Conservation (phyloP, 2,888 invertebrate species). For the Perizoma affinitatum region DNA sequence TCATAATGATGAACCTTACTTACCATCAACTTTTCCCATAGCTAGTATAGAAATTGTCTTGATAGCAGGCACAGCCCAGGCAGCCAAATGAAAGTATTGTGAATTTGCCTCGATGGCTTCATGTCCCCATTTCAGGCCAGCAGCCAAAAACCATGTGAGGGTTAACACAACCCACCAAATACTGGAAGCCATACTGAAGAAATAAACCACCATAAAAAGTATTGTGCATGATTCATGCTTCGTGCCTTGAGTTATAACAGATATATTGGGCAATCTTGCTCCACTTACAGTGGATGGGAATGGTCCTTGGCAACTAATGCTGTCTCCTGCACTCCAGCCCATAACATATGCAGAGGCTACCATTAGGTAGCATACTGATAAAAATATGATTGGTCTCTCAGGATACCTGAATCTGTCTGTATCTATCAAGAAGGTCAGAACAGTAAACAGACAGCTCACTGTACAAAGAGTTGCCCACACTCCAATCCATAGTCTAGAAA, state of each 20-base stretch:
- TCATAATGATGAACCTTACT: conserved; percentile 46
- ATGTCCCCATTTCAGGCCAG: conserved; percentile 98
- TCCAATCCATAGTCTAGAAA: conserved; percentile 96
- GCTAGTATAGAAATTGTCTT: conserved; percentile 98
- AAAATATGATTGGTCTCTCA: conserved; percentile 98
- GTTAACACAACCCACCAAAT: conserved; percentile 99
- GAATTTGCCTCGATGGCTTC: conserved; percentile 99
- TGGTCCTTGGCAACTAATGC: conserved; percentile 92
- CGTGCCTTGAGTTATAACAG: conserved; percentile 94
- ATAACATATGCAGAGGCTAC: conserved; percentile 96
- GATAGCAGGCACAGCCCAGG: conserved; percentile 98
- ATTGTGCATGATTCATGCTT: conserved; percentile 94
- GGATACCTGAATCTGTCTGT: conserved; percentile 98
- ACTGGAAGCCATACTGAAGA: conserved; percentile 98
- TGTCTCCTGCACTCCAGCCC: conserved; percentile 92
- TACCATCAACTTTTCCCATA: conserved; percentile 98
- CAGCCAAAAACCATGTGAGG: conserved; percentile 98
- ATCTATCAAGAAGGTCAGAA: conserved; percentile 96
- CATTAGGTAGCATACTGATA: conserved; percentile 98
- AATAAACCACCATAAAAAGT: conserved; percentile 97
- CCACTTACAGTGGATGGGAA: conserved; percentile 88
- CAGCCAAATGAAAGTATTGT: conserved; percentile 97
- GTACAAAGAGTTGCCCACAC: conserved; percentile 96
- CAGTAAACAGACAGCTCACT: conserved; percentile 95
- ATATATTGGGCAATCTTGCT: conserved; percentile 89